Evolutionary conservation across 2,888 invertebrate species (phyloP).

Genomic region (Amphipyra berbera): DNA sequence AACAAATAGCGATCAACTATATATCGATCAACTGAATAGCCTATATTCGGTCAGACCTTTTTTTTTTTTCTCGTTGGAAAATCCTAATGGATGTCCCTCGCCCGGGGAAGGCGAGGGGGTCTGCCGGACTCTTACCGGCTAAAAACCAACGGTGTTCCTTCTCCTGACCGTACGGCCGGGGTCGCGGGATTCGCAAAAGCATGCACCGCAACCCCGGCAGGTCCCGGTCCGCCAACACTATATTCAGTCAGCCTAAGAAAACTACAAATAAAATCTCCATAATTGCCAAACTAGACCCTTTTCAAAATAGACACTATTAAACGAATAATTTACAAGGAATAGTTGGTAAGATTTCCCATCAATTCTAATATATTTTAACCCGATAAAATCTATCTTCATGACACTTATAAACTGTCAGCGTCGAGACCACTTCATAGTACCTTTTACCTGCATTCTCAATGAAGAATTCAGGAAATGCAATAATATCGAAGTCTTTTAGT

Average conservation of each 20-base stretch:
- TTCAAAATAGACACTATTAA: neutral
- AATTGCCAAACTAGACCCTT: neutral
- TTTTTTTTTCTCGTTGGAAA: no score
- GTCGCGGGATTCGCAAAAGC: no score
- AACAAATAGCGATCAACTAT: no score
- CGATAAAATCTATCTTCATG: slow-evolving; percentile 31
- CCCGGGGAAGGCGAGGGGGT: no score
- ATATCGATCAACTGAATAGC: no score
- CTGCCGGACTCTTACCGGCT: no score
- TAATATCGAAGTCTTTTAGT: slow-evolving; percentile 12
- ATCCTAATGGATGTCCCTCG: no score
- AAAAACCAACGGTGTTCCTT: no score
- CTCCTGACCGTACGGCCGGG: no score
- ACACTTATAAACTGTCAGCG: slow-evolving; percentile 37
- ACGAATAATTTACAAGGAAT: slow-evolving; percentile 5
- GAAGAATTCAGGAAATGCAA: slow-evolving; percentile 25
- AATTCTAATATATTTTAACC: slow-evolving; percentile 35
- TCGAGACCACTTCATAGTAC: slow-evolving; percentile 16
- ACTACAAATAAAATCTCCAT: neutral
- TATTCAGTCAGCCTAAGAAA: neutral
- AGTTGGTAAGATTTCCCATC: slow-evolving; percentile 6
- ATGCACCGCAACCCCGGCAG: no score
- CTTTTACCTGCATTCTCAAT: slow-evolving; percentile 12
- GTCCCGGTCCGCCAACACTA: no score
- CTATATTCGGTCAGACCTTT: no score